Percentiles rank a stretch among this genome's conserved stretches.
Evolutionary conservation across 2,797 vertebrate species (phyloP).

Genomic region (Eidolon dupreanum): DNA sequence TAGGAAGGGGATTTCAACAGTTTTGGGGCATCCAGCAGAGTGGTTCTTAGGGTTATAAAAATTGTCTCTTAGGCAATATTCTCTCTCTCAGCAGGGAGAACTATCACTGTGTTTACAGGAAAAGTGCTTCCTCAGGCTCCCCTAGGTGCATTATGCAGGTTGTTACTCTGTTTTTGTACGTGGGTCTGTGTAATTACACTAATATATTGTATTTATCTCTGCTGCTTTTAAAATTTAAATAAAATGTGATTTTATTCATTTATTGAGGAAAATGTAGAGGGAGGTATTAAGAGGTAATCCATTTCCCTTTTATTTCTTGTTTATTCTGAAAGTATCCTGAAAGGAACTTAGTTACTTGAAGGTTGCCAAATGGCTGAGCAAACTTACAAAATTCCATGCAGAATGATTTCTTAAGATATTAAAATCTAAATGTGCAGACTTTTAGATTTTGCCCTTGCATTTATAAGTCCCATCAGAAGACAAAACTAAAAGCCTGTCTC

Average conservation of each 20-base stretch:
- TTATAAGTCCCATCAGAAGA: slow-evolving; percentile 25
- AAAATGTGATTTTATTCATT: slow-evolving; percentile 49
- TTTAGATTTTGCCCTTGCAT: slow-evolving; percentile 19
- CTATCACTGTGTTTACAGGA: slow-evolving; percentile 43
- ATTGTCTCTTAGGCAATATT: slow-evolving; percentile 27
- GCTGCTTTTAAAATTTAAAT: slow-evolving; percentile 57
- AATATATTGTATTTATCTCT: slow-evolving; percentile 42
- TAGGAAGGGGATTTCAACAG: not conserved
- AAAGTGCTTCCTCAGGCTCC: slow-evolving; percentile 10
- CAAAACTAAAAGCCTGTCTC: not conserved
- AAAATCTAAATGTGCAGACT: not conserved
- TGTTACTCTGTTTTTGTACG: slow-evolving; percentile 27
- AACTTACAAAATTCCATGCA: slow-evolving; percentile 23
- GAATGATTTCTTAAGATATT: not conserved
- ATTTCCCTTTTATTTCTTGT: slow-evolving; percentile 55
- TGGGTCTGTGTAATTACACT: slow-evolving; percentile 12
- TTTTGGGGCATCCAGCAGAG: not conserved
- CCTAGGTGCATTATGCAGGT: not conserved
- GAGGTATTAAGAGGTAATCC: slow-evolving; percentile 43
- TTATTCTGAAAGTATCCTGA: slow-evolving; percentile 47
- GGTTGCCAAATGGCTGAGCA: not conserved
- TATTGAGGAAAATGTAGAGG: slow-evolving; percentile 33
- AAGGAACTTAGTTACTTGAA: slow-evolving; percentile 45
- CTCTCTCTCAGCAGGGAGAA: slow-evolving; percentile 40
- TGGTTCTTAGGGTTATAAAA: slow-evolving; percentile 8